A percentile compares a stretch with the other conserved stretches of the same genome.
Conservation (phyloP, 2,797 vertebrate species). For the Gymnopithys bicolor region DNA sequence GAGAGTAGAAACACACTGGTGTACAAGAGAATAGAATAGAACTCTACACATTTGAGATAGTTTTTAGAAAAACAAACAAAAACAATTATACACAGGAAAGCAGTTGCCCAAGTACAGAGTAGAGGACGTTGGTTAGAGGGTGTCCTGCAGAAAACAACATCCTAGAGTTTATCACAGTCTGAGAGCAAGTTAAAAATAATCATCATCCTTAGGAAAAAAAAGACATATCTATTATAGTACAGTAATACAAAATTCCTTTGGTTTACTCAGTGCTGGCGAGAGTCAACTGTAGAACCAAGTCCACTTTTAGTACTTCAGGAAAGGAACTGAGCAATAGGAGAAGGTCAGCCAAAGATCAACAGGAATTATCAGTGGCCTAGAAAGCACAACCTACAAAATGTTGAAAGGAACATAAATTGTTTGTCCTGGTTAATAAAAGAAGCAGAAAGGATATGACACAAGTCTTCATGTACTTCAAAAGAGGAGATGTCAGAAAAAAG, state of each 20-base stretch:
- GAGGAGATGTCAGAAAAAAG: background rate
- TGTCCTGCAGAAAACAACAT: background rate
- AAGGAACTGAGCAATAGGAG: background rate
- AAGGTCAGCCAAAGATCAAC: background rate
- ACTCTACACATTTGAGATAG: background rate
- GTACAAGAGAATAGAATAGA: background rate
- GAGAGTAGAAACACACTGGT: background rate
- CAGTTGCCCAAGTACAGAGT: background rate
- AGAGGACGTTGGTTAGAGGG: background rate
- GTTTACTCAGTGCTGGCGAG: background rate
- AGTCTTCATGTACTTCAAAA: background rate
- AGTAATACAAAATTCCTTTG: background rate
- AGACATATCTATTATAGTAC: background rate
- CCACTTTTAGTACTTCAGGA: background rate
- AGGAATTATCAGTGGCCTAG: background rate
- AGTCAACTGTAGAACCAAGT: background rate
- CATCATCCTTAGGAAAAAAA: background rate
- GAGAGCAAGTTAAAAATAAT: background rate
- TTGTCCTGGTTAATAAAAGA: background rate
- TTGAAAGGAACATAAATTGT: background rate
- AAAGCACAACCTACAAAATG: background rate
- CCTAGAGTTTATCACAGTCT: background rate
- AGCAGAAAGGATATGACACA: background rate
- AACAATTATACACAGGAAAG: background rate
- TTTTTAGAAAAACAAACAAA: background rate